Conservation (phyloP, 2,797 vertebrate genomes). For the Neopelma chrysocephalum region DNA sequence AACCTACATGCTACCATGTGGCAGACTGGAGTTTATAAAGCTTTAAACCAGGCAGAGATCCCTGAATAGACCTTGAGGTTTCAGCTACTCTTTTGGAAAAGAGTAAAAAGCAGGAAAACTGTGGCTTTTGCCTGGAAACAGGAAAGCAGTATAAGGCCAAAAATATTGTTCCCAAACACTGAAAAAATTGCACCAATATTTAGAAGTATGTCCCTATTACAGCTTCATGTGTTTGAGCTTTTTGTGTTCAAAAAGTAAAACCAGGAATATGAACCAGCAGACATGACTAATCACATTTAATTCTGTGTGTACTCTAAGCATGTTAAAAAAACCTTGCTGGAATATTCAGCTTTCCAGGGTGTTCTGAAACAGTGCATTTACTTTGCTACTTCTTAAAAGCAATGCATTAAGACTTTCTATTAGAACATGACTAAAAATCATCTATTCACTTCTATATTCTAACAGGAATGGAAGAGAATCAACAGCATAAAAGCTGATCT, state of each 20-base stretch:
- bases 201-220: slow-evolving; percentile 26
- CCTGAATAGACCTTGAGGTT: slow-evolving; percentile 34
- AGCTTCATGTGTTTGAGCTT: slow-evolving; percentile 14
- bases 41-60: slow-evolving; percentile 10
- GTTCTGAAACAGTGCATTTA: slow-evolving; percentile 10
- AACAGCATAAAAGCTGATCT: not conserved
- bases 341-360: slow-evolving; percentile 40
- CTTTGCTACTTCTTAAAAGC: not conserved
- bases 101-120: slow-evolving; percentile 35
- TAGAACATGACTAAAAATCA: not conserved
- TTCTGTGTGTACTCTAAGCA: slow-evolving; percentile 27
- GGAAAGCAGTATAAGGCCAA: not conserved
- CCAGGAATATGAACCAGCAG: slow-evolving; percentile 30
- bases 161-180: slow-evolving; percentile 43
- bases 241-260: slow-evolving; percentile 26
- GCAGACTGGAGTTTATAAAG: not conserved
- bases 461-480: not conserved
- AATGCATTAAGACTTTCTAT: not conserved
- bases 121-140: slow-evolving; percentile 54
- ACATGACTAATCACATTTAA: slow-evolving; percentile 45
- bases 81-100: slow-evolving; percentile 25
- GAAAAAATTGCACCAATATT: slow-evolving; percentile 30
- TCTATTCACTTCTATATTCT: not conserved
- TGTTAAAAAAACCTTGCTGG: slow-evolving; percentile 9
- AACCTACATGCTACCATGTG: not conserved